phyloP scores from a whole-genome alignment of 2,888 invertebrate genomes.

The Phyllotreta cruciferae region DNA sequence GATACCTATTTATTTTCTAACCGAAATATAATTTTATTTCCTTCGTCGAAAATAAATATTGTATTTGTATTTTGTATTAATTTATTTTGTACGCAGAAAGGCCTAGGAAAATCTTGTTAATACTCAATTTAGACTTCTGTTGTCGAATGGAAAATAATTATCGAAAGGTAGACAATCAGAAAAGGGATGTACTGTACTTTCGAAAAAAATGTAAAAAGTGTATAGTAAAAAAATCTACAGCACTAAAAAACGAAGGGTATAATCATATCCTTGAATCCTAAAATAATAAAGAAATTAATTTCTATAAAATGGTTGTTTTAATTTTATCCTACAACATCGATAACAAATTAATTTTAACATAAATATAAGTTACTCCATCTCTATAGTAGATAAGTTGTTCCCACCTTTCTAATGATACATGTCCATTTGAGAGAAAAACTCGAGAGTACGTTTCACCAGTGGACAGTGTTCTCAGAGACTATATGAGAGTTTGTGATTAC shows the following conservation, averaged over 20 bases:
- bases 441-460: no score
- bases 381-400: no score
- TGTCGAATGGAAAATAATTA: constrained; percentile 22
- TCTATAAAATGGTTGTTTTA: constrained; percentile 28
- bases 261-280: constrained; percentile 34
- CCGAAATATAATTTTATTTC: no score
- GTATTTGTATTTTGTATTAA: constrained; percentile 14
- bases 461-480: no score
- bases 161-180: constrained; percentile 38
- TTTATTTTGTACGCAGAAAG: constrained; percentile 18
- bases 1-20: constrained; percentile 41
- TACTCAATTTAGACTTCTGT: constrained; percentile 26
- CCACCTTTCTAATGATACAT: no score
- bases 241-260: constrained; percentile 34
- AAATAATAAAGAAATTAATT: constrained; percentile 39
- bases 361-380: no score
- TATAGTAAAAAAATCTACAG: constrained; percentile 36
- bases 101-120: constrained; percentile 22
- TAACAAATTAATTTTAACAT: no score
- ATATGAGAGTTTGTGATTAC: no score
- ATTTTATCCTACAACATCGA: no score
- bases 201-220: constrained; percentile 37
- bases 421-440: no score
- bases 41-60: constrained; percentile 16
- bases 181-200: constrained; percentile 11